A percentile compares a stretch with the other conserved stretches of the same genome.
These are phyloP conservation scores for Spisula subtruncata DNA, from an alignment of 2,888 invertebrate genomes.

Conservation along the genomic window DNA sequence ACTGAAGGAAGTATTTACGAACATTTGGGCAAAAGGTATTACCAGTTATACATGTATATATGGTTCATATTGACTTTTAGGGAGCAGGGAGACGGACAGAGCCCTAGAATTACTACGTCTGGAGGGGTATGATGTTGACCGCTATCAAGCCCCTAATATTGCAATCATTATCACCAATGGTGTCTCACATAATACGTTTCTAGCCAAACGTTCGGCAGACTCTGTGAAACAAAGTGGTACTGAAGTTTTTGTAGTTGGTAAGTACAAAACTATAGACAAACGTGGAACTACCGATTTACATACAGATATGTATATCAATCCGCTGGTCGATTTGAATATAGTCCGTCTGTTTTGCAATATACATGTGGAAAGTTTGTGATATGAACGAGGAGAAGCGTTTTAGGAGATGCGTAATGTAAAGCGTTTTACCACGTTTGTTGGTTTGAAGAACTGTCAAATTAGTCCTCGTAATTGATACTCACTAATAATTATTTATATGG, in stretches of 20 bases:
- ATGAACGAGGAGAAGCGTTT: background rate
- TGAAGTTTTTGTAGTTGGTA: conserved; percentile 57
- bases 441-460: too few species aligned
- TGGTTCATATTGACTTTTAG: background rate
- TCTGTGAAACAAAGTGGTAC: conserved; percentile 55
- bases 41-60: too few species aligned
- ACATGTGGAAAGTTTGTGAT: too few species aligned
- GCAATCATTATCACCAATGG: conserved; percentile 67
- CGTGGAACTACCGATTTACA: too few species aligned
- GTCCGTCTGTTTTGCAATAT: too few species aligned
- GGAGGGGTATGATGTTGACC: conserved; percentile 8
- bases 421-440: too few species aligned
- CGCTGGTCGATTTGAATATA: too few species aligned
- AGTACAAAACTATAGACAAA: background rate
- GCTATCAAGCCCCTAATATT: conserved; percentile 46
- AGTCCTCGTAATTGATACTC: too few species aligned
- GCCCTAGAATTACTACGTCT: conserved; percentile 33
- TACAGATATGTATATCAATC: too few species aligned
- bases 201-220: conserved; percentile 52
- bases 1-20: too few species aligned
- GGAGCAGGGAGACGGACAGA: conserved; percentile 33
- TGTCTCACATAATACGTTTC: conserved; percentile 50
- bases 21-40: too few species aligned
- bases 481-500: too few species aligned
- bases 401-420: background rate